Evolutionary conservation across 2,113 vertebrate species (phyloP), one percentile per base, ranked within the genome.

Genomic region (Anser cygnoides): DNA sequence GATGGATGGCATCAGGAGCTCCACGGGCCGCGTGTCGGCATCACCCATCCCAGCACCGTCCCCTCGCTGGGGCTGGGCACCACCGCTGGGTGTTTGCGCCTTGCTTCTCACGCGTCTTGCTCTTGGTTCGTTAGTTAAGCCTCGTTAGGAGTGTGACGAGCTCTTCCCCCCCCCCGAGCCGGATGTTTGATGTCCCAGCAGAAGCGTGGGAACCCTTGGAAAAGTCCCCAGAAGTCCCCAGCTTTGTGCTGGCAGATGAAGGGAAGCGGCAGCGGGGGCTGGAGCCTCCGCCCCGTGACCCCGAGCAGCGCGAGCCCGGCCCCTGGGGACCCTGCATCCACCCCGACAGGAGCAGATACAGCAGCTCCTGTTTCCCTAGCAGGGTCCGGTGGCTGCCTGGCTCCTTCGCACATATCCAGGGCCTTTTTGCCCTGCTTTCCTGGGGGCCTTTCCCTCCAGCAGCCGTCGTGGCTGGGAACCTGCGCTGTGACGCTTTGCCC

Each of bases 181-280:
- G 66, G 74, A 26, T 10, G 66, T 13, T 1, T 90, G 37, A 41
- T 0, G 0, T 46, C 63, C 43, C 63, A 4, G 4, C 73, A 3
- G 2, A 11, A 29, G 46, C 80, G 91, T 96, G 95, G 95, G 94
- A 96, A 95, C 35, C 44, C 77, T 87, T 11, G 58, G 65, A 33
- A 11, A 11, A 68, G 22, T 1, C 15, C 62, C 25, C 4, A 41
- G 80, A 85, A 63, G 57, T 55, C 3, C 55, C 16, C 54, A 49
- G 49, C 26, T 9, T 35, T 21, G 46, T 82, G 81, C 65, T 3
- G 1, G 26, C 26, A 29, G 50, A 13, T 15, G 84, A 22, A 65
- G 87, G 49, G 75, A 68, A 88, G 71, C 84, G 33, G 87, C 65
- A 55, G 50, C 1, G 26, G 22, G 75, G 79, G 52, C 37, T 71